phyloP scores from a whole-genome alignment of 1,140 invertebrate genomes.

The Drosophila littoralis region DNA sequence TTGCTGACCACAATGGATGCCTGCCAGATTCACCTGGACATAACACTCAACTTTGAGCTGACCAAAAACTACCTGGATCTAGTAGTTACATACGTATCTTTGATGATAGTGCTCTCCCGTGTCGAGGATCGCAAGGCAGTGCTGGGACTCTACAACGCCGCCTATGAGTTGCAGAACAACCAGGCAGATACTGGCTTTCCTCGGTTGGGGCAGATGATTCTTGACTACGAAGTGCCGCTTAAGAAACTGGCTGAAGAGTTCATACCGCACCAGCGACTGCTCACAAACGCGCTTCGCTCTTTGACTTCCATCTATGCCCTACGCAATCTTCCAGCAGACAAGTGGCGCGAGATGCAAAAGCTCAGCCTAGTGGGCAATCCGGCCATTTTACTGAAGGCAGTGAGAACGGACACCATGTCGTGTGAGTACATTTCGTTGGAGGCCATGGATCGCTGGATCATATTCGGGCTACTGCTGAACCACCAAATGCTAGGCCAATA shows the following conservation, averaged over 20 bases:
- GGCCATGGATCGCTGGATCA: slow-evolving; percentile 97
- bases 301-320: slow-evolving; percentile 94
- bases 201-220: slow-evolving; percentile 97
- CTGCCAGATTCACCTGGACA: slow-evolving; percentile 96
- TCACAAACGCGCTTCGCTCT: slow-evolving; percentile 94
- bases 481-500: slow-evolving; percentile 91
- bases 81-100: slow-evolving; percentile 95
- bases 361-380: slow-evolving; percentile 97
- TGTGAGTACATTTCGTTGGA: slow-evolving; percentile 99
- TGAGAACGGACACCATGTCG: slow-evolving; percentile 97
- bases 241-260: slow-evolving; percentile 99
- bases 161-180: slow-evolving; percentile 97
- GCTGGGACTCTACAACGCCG: slow-evolving; percentile 97
- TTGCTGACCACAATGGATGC: slow-evolving; percentile 99
- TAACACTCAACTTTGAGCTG: slow-evolving; percentile 97
- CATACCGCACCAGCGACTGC: slow-evolving; percentile 95
- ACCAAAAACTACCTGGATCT: slow-evolving; percentile 98
- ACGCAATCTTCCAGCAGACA: slow-evolving; percentile 96
- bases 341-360: slow-evolving; percentile 97
- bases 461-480: slow-evolving; percentile 96
- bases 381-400: slow-evolving; percentile 95
- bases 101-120: slow-evolving; percentile 98
- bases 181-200: slow-evolving; percentile 97
- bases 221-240: slow-evolving; percentile 98
- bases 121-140: slow-evolving; percentile 99